Evolutionary conservation across 2,113 vertebrate genomes (phyloP).

Genomic region (Tragelaphus scriptus): DNA sequence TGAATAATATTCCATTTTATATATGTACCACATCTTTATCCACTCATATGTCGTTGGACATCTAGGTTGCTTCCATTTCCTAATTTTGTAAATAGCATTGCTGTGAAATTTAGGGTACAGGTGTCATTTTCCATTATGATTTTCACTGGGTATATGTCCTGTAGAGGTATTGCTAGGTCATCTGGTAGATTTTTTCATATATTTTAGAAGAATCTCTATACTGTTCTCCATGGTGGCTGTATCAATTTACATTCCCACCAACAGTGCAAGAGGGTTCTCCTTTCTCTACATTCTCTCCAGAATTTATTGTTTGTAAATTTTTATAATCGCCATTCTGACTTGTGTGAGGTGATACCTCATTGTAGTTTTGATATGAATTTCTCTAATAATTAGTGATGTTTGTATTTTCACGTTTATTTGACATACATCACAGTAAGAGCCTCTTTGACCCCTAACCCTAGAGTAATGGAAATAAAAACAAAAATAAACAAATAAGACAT

Average conservation of each 20-base stretch:
- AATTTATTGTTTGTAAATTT: neutral
- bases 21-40: neutral
- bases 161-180: neutral
- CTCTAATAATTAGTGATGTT: neutral
- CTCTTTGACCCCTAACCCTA: neutral
- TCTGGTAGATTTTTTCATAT: neutral
- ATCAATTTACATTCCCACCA: neutral
- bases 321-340: neutral
- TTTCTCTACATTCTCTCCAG: neutral
- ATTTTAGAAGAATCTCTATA: neutral
- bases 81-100: neutral
- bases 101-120: neutral
- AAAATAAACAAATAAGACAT: neutral
- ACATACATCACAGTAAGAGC: neutral
- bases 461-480: neutral
- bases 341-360: neutral
- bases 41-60: fast-evolving
- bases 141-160: neutral
- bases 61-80: neutral
- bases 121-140: neutral
- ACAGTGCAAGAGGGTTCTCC: neutral
- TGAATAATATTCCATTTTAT: neutral
- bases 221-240: neutral
- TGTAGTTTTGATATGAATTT: neutral
- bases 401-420: neutral